Base-by-base conservation (phyloP, 2,888 invertebrate species). In the Andrena chrysosceles region DNA sequence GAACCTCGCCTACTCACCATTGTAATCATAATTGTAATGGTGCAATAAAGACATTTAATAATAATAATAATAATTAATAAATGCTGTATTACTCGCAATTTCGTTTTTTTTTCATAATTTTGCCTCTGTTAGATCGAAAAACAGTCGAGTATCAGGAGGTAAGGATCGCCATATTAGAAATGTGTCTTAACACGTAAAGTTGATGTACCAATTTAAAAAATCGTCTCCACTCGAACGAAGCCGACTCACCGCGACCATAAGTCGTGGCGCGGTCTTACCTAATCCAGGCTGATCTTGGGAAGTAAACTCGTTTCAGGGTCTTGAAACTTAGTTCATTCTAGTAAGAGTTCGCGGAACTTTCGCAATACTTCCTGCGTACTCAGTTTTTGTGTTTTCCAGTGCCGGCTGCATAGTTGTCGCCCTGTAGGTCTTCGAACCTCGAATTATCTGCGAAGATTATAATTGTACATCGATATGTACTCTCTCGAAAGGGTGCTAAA, bases 291-390 rank as follows among this genome's bases (percentile, higher is more conserved):
- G 78, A 79, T 87, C 86, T 72, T 67, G 48, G 31, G 71, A 85
- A 82, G 69, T 72, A 71, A 86, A 87, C 81, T 86, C 85, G 70
- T 81, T 81, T 35, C 87, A 70, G 70, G 60, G 76, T 64, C 77
- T 70, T 48, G 81, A 69, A 86, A 86, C 85, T 86, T 86, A 56
- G 81, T 73, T 87, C 85, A 87, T 86, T 85, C 81, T 75, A 70
- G 72, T 56, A 52, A 42, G 48, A 81, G 62, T 85, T 73, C 7
- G 13, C 42, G 26, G 49, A 87, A 86, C 66, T 87, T 86, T 60
- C 33, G 54, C 84, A 60, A 84, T 77, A 84, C 80, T 74, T 84
- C 63, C 42, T 48, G 63, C 60, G 48, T 54, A 20, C 59, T 26
- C 35, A 42, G 70, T 69, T 70, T 73, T 66, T 33, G 74, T 71